Evolutionary conservation across 1,140 invertebrate species (phyloP).

Genomic region (Temnothorax longispinosus): DNA sequence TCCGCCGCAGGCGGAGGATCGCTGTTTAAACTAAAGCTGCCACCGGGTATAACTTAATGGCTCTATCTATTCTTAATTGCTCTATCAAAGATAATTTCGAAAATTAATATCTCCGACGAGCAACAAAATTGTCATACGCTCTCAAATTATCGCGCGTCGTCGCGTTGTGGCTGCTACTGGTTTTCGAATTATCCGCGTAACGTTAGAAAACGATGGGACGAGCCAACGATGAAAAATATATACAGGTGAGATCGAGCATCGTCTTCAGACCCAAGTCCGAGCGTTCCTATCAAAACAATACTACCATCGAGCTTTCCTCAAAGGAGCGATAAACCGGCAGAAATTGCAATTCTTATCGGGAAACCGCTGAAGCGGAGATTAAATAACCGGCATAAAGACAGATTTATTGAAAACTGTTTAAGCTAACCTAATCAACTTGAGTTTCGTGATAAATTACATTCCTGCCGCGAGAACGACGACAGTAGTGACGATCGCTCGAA

Average conservation of each 20-base stretch:
- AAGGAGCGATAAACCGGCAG: conserved; percentile 19
- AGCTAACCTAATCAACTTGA: not conserved
- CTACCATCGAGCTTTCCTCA: not conserved
- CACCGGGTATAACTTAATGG: not conserved
- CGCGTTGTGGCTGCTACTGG: too few relatives aligned
- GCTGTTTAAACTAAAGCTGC: conserved; percentile 16
- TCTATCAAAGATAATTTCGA: conserved; percentile 43
- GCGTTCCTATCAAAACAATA: conserved; percentile 19
- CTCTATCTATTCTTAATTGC: conserved; percentile 32
- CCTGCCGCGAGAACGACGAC: not conserved
- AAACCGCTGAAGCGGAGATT: not conserved
- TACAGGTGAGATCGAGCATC: not conserved
- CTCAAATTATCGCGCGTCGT: not conserved
- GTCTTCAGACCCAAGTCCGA: not conserved
- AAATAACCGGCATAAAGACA: not conserved
- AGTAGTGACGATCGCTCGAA: not conserved
- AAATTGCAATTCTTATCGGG: conserved; percentile 36
- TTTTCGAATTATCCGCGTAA: not conserved
- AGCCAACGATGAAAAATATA: not conserved
- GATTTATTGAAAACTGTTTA: conserved; percentile 30
- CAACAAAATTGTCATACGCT: conserved; percentile 26
- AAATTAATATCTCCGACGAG: conserved; percentile 32
- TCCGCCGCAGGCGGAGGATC: not conserved
- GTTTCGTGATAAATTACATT: conserved; percentile 9
- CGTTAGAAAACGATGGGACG: not conserved